A percentile compares a stretch with the other conserved stretches of the same genome.
Evolutionary conservation across 2,888 invertebrate species (phyloP).

Genomic region (Drosophila kokeensis): DNA sequence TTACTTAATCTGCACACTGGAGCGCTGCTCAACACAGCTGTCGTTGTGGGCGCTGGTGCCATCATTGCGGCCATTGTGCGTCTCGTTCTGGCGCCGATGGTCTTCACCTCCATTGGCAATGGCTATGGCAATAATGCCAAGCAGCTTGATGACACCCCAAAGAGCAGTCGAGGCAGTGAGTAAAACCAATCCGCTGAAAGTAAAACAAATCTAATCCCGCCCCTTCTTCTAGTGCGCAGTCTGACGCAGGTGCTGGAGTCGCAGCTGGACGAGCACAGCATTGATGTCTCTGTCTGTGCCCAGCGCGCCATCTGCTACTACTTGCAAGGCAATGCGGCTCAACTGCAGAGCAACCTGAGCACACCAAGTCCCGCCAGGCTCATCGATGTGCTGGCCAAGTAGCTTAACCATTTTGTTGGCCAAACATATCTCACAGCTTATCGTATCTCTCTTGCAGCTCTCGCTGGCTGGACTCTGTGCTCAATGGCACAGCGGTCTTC

Average conservation of each 20-base stretch:
- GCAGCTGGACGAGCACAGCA: constrained; percentile 86
- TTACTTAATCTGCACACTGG: constrained; percentile 87
- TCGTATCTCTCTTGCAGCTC: constrained; percentile 64
- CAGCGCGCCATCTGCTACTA: constrained; percentile 87
- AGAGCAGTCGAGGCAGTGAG: constrained; percentile 45
- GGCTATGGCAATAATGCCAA: constrained; percentile 31
- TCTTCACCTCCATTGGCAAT: constrained; percentile 43
- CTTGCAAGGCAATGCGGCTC: constrained; percentile 84
- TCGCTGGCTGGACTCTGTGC: constrained; percentile 82
- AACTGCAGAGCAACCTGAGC: constrained; percentile 12
- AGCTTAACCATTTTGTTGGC: constrained; percentile 27
- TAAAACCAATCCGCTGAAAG: background rate
- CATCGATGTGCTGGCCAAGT: constrained; percentile 86
- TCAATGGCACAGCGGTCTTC: constrained; percentile 86
- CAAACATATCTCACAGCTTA: background rate
- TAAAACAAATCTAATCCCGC: background rate
- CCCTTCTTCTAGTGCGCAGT: constrained; percentile 60
- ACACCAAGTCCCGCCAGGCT: constrained; percentile 85
- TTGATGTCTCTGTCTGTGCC: constrained; percentile 88
- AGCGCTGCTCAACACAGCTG: constrained; percentile 86
- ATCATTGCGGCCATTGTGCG: constrained; percentile 71
- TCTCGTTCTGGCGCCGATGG: constrained; percentile 59
- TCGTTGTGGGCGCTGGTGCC: constrained; percentile 86
- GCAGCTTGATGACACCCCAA: constrained; percentile 5
- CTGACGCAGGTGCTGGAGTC: constrained; percentile 85